Conservation (phyloP, 2,113 vertebrate species). For the Xiphias gladius region DNA sequence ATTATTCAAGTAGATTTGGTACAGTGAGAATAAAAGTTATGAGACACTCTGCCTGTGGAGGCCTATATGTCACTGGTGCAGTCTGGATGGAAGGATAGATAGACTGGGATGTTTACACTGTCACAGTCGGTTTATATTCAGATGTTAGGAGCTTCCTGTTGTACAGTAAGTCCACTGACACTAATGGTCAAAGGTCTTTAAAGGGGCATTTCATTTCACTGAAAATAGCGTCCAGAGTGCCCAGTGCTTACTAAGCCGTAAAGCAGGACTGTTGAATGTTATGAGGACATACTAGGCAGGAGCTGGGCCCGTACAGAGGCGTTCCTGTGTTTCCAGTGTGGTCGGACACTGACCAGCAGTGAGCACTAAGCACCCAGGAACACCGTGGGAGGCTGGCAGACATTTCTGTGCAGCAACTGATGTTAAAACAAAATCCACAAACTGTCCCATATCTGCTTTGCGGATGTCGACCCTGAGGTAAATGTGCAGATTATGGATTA, state of each 20-base stretch:
- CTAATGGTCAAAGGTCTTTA: conserved; percentile 54
- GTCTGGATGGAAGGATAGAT: conserved; percentile 66
- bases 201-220: conserved; percentile 50
- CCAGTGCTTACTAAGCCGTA: conserved; percentile 38
- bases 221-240: conserved; percentile 49
- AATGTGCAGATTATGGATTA: conserved; percentile 78
- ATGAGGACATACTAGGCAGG: conserved; percentile 49
- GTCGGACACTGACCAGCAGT: conserved; percentile 82
- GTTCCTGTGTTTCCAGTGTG: conserved; percentile 71
- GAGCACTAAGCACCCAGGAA: conserved; percentile 66
- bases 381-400: conserved; percentile 50
- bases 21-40: conserved; percentile 79
- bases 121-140: conserved; percentile 53
- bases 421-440: conserved; percentile 68
- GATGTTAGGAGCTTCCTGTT: conserved; percentile 42
- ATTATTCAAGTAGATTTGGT: conserved; percentile 86
- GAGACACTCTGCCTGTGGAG: conserved; percentile 64
- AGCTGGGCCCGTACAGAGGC: conserved; percentile 42
- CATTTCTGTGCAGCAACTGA: conserved; percentile 47
- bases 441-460: conserved; percentile 72
- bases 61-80: conserved; percentile 54
- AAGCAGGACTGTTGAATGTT: conserved; percentile 44
- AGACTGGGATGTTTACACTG: conserved; percentile 47
- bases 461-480: conserved; percentile 82
- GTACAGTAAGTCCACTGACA: conserved; percentile 46